Evolutionary conservation across 2,797 vertebrate genomes (phyloP), one percentile per base, ranked within the genome.

Genomic region (Scleropages formosus): DNA sequence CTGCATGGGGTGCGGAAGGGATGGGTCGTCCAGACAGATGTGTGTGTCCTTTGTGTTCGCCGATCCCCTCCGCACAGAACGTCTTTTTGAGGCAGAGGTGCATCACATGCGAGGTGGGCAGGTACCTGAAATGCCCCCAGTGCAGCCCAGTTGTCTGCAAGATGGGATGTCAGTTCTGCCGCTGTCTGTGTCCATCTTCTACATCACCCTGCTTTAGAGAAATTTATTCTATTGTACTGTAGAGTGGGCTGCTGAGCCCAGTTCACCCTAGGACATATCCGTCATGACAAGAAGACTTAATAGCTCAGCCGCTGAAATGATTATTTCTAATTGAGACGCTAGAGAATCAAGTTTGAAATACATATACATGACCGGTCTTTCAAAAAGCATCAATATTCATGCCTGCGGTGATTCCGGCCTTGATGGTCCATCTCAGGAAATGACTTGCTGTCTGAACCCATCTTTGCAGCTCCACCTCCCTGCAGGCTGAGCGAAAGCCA

Each of bases 301-400:
- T 70, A 47, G 70, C 70, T 24, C 13, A 53, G 65, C n/a, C 67
- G 31, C 31, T 67, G 44, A 47, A 44, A 46, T 67, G 47, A 46
- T 67, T 47, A 46, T 67, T 67, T 67, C 67, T 67, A 39, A 67
- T 67, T 67, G 67, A 47, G 24, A 47, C 39, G 67, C 39, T 65
- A 67, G 31, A 67, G 65, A 67, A 70, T 49, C 9, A 70, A 70
- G 47, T n/a, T n/a, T n/a, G n/a, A 56, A 70, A 22, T 39, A 9
- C 18, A 47, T 67, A 46, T 47, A 67, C n/a, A 67, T 44, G 70
- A 11, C 53, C 18, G 56, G 49, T 47, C 68, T 56, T 68, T 56
- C 24, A 51, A 27, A 22, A 46, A 20, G 47, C 26, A 68, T 70
- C 70, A 70, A 70, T 53, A 51, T 72, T 20, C 56, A 31, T 44